phyloP scores from a whole-genome alignment of 1,140 invertebrate species.

The Paralvinella palmiformis region DNA sequence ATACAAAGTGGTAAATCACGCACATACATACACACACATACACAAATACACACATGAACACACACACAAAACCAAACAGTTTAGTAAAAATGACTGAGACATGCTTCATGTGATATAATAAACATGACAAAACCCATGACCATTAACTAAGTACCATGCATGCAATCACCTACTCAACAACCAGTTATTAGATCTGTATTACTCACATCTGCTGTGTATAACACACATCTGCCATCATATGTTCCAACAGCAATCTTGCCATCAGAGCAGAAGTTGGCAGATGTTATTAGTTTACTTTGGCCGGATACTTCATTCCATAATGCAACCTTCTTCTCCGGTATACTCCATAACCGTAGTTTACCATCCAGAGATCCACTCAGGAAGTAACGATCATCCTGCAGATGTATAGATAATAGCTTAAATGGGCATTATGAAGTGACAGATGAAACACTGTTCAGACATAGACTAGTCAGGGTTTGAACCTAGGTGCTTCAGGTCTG shows the following conservation, averaged over 20 bases:
- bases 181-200: no score
- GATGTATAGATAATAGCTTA: background rate
- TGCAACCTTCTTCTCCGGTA: constrained; percentile 94
- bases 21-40: no score
- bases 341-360: constrained; percentile 96
- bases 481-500: no score
- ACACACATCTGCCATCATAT: constrained; percentile 96
- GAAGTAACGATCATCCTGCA: constrained; percentile 84
- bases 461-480: no score
- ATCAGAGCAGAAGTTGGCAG: constrained; percentile 94
- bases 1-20: constrained; percentile 3
- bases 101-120: no score
- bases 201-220: constrained; percentile 84
- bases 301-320: constrained; percentile 87
- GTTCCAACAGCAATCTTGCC: constrained; percentile 93
- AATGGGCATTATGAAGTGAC: background rate
- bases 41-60: constrained; percentile 3
- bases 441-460: no score
- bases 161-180: no score
- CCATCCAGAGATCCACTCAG: constrained; percentile 91
- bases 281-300: constrained; percentile 79
- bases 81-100: no score
- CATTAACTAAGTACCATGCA: no score
- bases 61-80: no score
- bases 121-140: no score